phyloP scores from a whole-genome alignment of 2,797 vertebrate genomes.

The Thunnus albacares region DNA sequence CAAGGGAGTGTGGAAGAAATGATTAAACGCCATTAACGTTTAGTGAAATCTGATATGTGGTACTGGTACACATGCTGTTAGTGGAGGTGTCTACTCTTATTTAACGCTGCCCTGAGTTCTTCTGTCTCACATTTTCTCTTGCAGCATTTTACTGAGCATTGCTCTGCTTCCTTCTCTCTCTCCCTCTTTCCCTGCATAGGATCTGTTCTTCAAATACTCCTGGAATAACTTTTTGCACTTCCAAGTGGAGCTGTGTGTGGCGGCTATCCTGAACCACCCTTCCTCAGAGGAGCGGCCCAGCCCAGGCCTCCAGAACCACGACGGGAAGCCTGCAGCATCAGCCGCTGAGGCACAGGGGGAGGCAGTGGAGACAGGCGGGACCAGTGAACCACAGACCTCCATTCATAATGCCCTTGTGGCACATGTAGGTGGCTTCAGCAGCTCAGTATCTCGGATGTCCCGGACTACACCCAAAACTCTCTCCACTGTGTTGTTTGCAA shows the following conservation, averaged over 20 bases:
- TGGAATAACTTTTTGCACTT: conserved; percentile 99
- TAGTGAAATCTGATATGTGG: too few relatives aligned
- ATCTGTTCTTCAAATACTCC: conserved; percentile 98
- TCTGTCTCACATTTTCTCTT: not conserved
- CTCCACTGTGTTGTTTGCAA: not conserved
- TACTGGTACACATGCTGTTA: not conserved
- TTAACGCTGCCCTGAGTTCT: not conserved
- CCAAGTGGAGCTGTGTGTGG: conserved; percentile 98
- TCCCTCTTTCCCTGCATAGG: conserved; percentile 79
- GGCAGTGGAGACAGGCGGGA: conserved; percentile 56
- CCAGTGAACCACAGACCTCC: conserved; percentile 62
- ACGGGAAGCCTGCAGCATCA: conserved; percentile 69
- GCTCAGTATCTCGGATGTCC: not conserved
- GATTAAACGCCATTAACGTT: too few relatives aligned
- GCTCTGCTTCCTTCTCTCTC: not conserved
- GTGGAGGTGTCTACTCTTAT: not conserved
- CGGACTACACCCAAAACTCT: not conserved
- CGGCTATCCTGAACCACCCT: conserved; percentile 92
- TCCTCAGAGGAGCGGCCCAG: conserved; percentile 78
- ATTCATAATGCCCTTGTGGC: conserved; percentile 89
- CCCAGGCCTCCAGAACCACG: conserved; percentile 82
- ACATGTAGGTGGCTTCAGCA: conserved; percentile 86
- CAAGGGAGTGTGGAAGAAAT: too few relatives aligned
- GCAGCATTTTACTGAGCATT: not conserved
- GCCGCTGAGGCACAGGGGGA: conserved; percentile 70